Conservation (phyloP, 2,888 invertebrate species). For the Patella caerulea region DNA sequence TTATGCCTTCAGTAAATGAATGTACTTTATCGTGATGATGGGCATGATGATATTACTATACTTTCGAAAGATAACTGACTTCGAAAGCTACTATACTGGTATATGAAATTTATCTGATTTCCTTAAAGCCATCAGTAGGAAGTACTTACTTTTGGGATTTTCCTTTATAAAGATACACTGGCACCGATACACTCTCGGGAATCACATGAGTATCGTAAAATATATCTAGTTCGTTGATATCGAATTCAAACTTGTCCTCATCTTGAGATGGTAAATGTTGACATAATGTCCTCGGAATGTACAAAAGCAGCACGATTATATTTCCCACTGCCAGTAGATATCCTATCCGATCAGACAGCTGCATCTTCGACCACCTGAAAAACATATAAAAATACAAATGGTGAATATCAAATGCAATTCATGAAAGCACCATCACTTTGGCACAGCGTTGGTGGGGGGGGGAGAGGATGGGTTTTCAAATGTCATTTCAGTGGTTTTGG, state of each 20-base stretch:
- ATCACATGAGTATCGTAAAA: conserved; percentile 27
- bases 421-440: not conserved
- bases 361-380: conserved; percentile 29
- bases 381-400: not conserved
- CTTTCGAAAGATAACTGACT: no score
- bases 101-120: no score
- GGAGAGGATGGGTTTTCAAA: no score
- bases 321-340: conserved; percentile 21
- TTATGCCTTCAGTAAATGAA: no score
- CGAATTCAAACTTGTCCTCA: conserved; percentile 5
- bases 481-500: no score
- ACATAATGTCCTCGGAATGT: conserved; percentile 18
- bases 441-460: no score
- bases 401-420: not conserved
- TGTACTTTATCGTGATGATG: no score
- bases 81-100: no score
- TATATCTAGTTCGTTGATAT: conserved; percentile 20
- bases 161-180: conserved; percentile 24
- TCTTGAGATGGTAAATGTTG: conserved; percentile 22
- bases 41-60: no score
- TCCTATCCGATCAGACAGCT: conserved; percentile 21
- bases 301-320: conserved; percentile 23
- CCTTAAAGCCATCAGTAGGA: no score
- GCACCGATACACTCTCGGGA: conserved; percentile 17
- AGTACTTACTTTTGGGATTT: conserved; percentile 23